Evolutionary conservation across 2,113 vertebrate species (phyloP).

Genomic region (Ivindomyrus marchei): DNA sequence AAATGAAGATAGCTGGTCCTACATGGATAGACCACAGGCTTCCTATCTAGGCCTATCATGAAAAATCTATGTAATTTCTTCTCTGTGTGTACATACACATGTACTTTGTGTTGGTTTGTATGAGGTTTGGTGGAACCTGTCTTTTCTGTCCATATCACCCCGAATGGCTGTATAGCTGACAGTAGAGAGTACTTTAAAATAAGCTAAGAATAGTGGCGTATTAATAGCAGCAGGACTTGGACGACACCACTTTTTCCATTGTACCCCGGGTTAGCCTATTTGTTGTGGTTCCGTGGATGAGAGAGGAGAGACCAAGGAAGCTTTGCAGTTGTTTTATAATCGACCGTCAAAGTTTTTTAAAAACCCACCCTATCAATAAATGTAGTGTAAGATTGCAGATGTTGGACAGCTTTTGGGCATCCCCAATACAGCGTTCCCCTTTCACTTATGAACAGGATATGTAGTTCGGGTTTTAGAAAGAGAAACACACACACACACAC

Average conservation of each 20-base stretch:
- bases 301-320: neutral
- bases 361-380: neutral
- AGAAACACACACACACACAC: neutral
- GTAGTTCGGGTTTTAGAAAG: neutral
- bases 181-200: neutral
- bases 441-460: neutral
- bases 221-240: neutral
- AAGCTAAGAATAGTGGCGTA: neutral
- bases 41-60: neutral
- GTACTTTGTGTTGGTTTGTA: neutral
- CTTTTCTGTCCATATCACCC: neutral
- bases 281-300: neutral
- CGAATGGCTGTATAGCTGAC: neutral
- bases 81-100: neutral
- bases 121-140: neutral
- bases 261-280: neutral
- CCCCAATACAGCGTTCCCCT: neutral
- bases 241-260: neutral
- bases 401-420: neutral
- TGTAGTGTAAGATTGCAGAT: neutral
- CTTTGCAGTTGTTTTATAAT: neutral
- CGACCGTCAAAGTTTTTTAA: neutral
- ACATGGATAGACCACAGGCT: neutral
- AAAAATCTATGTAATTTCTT: neutral
- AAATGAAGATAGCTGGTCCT: neutral